Base-by-base conservation (phyloP, 2,797 vertebrate genomes). In the Cyprinodon diabolis region DNA sequence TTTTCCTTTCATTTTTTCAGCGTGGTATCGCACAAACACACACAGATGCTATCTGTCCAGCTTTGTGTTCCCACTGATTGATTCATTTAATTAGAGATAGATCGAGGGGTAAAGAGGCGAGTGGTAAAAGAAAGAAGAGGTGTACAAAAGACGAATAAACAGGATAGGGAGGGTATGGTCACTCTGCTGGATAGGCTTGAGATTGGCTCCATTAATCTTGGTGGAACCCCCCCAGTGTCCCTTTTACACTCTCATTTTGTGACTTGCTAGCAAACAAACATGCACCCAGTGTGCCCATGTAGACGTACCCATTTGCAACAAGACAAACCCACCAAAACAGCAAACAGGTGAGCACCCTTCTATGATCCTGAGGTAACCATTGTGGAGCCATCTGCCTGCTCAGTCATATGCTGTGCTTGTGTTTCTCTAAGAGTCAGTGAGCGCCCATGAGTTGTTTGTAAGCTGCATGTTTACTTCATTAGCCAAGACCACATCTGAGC, bases 41-140 rank as follows among this genome's bases (percentile, higher is more conserved):
- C 47, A 6, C 37, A 52, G 89, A 91, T 92, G 86, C 85, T 87
- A 89, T 91, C 91, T 93, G 89, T 87, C 81, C 86, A 79, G 84
- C 80, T 76, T 87, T 81, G 49, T 75, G 85, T 70, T 80, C 77
- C 86, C 80, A 80, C 94, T 95, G 95, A 96, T 83, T 94, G 94
- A 96, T 96, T 94, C 82, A 94, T 93, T 94, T 96, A 95, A 96
- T 96, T 96, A 94, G 88, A 93, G 92, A 68, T 89, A 82, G 86
- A 90, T 90, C 76, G 80, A 86, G 73, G 74, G 60, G 81, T 91
- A 87, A 78, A 79, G 77, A 81, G 75, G 17, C 37, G 68, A 47
- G 68, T 40, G 73, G 68, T 69, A 68, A 76, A n/a, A 80, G 82
- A 90, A 87, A 77, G 68, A 83, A 55, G 62, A 67, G 77, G 85